Conservation (phyloP, 2,888 invertebrate genomes). For the Harpalus rufipes region DNA sequence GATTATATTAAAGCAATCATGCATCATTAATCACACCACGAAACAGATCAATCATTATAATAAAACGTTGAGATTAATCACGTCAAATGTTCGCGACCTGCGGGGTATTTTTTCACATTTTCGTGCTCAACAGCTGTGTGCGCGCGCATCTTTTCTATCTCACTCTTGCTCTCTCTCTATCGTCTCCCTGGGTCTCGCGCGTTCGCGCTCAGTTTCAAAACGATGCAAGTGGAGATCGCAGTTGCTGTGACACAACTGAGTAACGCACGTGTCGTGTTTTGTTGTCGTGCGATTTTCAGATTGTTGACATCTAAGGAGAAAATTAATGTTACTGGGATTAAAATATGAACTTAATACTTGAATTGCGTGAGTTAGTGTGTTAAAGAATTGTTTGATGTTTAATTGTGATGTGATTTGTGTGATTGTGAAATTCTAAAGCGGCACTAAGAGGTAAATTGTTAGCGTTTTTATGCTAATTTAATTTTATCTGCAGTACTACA, state of each 20-base stretch:
- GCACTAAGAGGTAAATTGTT: constrained; percentile 38
- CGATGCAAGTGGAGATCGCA: constrained; percentile 12
- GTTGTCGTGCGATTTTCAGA: constrained; percentile 37
- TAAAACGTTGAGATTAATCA: constrained; percentile 62
- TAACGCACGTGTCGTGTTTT: constrained; percentile 29
- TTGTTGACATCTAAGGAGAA: constrained; percentile 20
- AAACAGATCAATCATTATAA: constrained; percentile 63
- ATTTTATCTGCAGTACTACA: neutral
- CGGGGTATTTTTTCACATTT: constrained; percentile 42
- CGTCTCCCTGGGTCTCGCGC: constrained; percentile 12
- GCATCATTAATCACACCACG: constrained; percentile 54
- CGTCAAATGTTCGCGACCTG: constrained; percentile 53
- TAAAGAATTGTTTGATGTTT: constrained; percentile 47
- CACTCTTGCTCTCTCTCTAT: constrained; percentile 10
- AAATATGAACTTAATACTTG: constrained; percentile 54
- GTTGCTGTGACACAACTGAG: neutral
- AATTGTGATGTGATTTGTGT: constrained; percentile 48
- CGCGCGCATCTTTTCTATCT: constrained; percentile 36
- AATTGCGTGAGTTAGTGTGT: constrained; percentile 45
- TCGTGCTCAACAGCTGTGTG: constrained; percentile 16
- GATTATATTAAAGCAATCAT: constrained; percentile 61
- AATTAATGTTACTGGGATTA: constrained; percentile 15
- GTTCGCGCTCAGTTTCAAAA: constrained; percentile 58
- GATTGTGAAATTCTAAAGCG: neutral
- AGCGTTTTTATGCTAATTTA: constrained; percentile 25